Base-by-base conservation (phyloP, 53 echinoderm and acorn worm genomes). In the Henricia sp. region DNA sequence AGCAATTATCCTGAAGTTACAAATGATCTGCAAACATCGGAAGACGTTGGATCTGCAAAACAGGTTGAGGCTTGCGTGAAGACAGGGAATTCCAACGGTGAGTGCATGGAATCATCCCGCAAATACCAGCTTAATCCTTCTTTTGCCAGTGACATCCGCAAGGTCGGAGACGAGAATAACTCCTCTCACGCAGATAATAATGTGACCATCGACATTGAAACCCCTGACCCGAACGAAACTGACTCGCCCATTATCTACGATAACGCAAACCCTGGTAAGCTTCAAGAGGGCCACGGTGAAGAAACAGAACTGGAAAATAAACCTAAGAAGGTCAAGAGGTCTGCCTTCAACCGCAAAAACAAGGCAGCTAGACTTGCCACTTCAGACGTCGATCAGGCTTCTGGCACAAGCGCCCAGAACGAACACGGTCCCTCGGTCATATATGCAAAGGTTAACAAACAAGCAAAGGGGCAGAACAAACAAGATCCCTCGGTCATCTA, bases 381-480 rank as follows among this genome's bases (percentile, higher is more conserved):
- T 14, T 2, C 62, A 12, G 62, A 60, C 33, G 12, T 9, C 44
- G 13, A 44, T 32, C n/a, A n/a, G n/a, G 33, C 17, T 1, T 53
- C 9, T 17, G 53, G 3, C 21, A 53, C n/a, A n/a, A n/a, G n/a
- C n/a, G n/a, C 53, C 0, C 62, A 9, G 62, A 60, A 19, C 20
- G 33, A 33, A 60, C n/a, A 3, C 14, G 33, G 21, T 20, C 60
- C 12, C 63, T 32, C 63, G 12, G 63, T 33, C 19, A 67, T 67
- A 27, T 76, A 76, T 42, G 41, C 76, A 20, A 55, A 76, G 59
- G 76, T 76, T 57, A 25, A 58, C 41, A 76, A 58, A 58, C 4
- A 2, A 6, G 4, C 25, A 24, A 76, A 39, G n/a, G 16, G 38
- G 0, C n/a, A n/a, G n/a, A n/a, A n/a, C 13, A 63, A 35, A 32